phyloP scores from a whole-genome alignment of 2,113 vertebrate genomes.

The Madoqua kirkii region DNA sequence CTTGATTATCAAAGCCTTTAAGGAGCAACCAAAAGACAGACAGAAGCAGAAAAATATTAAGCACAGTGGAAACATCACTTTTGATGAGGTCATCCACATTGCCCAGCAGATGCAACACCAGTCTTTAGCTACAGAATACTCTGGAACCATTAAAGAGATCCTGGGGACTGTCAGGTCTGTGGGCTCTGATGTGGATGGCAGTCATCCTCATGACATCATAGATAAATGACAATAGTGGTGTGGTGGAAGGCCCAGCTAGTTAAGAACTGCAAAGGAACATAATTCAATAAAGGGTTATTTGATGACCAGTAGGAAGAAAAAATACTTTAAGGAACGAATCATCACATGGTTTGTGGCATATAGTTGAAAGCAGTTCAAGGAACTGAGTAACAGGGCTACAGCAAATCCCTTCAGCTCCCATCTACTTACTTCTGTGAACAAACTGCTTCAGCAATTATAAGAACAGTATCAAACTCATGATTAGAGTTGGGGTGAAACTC shows the following conservation, averaged over 20 bases:
- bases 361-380: neutral
- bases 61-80: neutral
- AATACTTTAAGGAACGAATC: neutral
- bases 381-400: neutral
- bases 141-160: neutral
- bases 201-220: neutral
- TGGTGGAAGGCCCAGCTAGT: neutral
- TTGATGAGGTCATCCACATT: neutral
- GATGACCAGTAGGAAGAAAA: neutral
- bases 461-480: neutral
- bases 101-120: neutral
- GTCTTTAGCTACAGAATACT: neutral
- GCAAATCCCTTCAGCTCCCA: neutral
- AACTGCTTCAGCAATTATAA: neutral
- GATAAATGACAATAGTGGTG: neutral
- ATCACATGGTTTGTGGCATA: neutral
- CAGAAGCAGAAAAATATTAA: neutral
- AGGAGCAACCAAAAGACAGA: neutral
- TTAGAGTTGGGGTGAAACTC: neutral
- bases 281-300: neutral
- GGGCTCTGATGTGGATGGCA: neutral
- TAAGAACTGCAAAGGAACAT: neutral
- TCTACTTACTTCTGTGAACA: constrained; percentile 4
- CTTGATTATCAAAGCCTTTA: neutral
- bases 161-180: neutral